phyloP scores from a whole-genome alignment of 2,888 invertebrate genomes.

The Eustalomyia histrio region DNA sequence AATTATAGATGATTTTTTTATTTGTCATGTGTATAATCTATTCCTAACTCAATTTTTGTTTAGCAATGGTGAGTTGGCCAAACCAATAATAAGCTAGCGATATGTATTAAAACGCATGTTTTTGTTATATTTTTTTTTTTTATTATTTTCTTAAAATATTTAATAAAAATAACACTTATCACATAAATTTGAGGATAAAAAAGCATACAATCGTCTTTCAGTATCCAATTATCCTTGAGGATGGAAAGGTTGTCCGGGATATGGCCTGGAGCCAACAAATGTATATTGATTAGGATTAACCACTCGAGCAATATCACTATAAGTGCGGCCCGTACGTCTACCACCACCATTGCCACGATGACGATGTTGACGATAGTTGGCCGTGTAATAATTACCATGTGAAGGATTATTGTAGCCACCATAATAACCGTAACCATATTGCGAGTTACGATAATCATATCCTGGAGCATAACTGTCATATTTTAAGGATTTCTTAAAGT shows the following conservation, averaged over 20 bases:
- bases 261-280: conserved; percentile 38
- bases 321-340: conserved; percentile 57
- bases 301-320: conserved; percentile 59
- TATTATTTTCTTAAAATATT: conserved; percentile 8
- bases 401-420: conserved; percentile 12
- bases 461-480: conserved; percentile 33
- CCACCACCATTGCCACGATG: conserved; percentile 1
- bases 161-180: conserved; percentile 25
- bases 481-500: conserved; percentile 22
- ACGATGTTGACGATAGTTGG: conserved; percentile 10
- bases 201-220: not conserved
- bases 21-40: too few relatives aligned
- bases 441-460: not conserved
- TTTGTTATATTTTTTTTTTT: not conserved
- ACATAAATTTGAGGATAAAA: conserved; percentile 24
- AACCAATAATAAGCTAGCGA: too few relatives aligned
- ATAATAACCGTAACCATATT: conserved; percentile 27
- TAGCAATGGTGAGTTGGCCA: too few relatives aligned
- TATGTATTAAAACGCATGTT: not conserved
- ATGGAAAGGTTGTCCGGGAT: conserved; percentile 60
- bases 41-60: too few relatives aligned
- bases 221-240: conserved; percentile 47
- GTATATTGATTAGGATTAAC: conserved; percentile 57
- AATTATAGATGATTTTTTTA: conserved; percentile 8
- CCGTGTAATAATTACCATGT: conserved; percentile 33